These are phyloP conservation scores for Tragelaphus oryx DNA, from an alignment of 2,797 vertebrate genomes.

Conservation along the genomic window DNA sequence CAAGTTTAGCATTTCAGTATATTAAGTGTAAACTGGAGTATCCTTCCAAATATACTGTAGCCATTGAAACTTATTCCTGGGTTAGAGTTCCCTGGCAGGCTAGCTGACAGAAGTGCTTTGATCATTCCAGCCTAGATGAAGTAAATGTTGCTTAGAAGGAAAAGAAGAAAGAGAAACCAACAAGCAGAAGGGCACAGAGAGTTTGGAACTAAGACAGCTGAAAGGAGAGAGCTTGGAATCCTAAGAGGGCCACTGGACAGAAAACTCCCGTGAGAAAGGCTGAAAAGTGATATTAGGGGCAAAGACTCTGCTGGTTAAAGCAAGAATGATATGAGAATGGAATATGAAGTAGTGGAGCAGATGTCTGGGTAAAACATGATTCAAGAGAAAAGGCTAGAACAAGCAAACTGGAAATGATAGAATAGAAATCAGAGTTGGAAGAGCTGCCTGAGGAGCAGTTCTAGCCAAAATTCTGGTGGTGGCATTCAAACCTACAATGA, in stretches of 20 bases:
- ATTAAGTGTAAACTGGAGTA: background rate
- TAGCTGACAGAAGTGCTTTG: background rate
- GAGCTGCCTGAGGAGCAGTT: background rate
- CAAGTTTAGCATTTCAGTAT: background rate
- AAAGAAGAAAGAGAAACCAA: background rate
- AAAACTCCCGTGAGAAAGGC: background rate
- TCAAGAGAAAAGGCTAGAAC: background rate
- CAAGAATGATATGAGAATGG: background rate
- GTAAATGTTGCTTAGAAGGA: background rate
- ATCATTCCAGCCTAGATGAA: background rate
- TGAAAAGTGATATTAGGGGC: background rate
- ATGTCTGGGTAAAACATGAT: background rate
- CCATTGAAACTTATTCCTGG: background rate
- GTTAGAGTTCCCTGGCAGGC: background rate
- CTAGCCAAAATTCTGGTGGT: background rate
- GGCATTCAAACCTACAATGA: background rate
- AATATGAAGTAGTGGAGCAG: background rate
- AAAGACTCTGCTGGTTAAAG: background rate
- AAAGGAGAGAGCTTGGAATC: background rate
- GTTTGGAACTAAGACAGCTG: background rate
- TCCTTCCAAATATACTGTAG: constrained; percentile 12
- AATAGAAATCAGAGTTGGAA: background rate
- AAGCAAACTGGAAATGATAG: background rate
- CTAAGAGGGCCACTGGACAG: background rate
- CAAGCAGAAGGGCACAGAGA: background rate